These are phyloP conservation scores for Porites lutea DNA, from an alignment of 64 coral and sea anemone species.

Conservation along the genomic window DNA sequence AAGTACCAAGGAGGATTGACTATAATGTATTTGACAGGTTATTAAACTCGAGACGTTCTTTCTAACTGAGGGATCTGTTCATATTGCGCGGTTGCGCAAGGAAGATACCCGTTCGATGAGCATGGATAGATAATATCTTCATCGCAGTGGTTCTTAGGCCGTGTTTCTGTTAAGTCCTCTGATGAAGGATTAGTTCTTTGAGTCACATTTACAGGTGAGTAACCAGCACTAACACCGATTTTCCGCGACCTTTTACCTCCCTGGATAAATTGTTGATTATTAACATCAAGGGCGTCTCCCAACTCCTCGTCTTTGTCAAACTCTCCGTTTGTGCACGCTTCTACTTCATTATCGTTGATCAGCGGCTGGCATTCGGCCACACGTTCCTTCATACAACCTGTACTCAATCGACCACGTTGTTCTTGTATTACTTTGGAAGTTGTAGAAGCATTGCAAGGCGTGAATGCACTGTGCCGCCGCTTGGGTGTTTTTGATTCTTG, in stretches of 20 bases:
- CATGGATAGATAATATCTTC: not conserved
- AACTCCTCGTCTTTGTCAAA: not conserved
- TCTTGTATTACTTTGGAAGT: not conserved
- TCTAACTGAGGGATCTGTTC: not conserved
- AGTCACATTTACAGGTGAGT: not conserved
- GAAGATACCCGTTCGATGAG: not conserved
- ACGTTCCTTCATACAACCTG: slow-evolving; percentile 10
- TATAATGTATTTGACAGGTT: not conserved
- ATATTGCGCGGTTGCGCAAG: not conserved
- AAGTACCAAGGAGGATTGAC: too few species aligned
- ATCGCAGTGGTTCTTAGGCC: not conserved
- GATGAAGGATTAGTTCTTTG: not conserved
- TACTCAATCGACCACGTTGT: slow-evolving; percentile 8
- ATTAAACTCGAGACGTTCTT: slow-evolving; percentile 9
- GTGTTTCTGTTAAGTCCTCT: not conserved
- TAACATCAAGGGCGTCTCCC: not conserved
- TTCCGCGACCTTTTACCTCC: not conserved
- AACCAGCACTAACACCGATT: not conserved
- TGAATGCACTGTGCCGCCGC: slow-evolving; percentile 29
- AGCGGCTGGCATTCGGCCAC: slow-evolving; percentile 38
- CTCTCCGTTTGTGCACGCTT: not conserved
- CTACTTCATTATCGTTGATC: slow-evolving; percentile 4
- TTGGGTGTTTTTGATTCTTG: not conserved
- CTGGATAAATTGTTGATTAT: not conserved
- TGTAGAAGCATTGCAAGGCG: not conserved